phyloP scores from a whole-genome alignment of 2,113 vertebrate species.

The Bambusicola thoracicus region DNA sequence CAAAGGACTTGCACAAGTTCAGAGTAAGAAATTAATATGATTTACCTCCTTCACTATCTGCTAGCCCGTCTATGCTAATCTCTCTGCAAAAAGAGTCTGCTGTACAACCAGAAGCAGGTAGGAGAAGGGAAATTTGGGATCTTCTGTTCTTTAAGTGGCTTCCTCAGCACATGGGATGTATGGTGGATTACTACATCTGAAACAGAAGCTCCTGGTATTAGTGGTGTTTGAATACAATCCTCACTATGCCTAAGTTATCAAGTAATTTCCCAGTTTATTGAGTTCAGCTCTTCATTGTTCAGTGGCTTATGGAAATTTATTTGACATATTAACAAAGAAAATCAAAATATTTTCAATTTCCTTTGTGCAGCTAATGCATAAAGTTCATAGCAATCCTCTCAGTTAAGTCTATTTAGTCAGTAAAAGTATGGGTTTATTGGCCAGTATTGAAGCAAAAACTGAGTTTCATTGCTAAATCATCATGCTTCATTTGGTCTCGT shows the following conservation, averaged over 20 bases:
- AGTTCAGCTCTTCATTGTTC: not conserved
- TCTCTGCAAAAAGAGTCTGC: not conserved
- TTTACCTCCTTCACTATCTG: not conserved
- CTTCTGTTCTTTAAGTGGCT: not conserved
- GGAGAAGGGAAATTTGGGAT: not conserved
- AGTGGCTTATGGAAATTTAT: conserved; percentile 1
- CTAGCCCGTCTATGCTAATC: not conserved
- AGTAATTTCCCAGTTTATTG: not conserved
- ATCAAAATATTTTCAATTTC: conserved; percentile 24
- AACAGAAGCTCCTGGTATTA: not conserved
- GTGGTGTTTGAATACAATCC: not conserved
- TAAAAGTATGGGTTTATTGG: conserved; percentile 26
- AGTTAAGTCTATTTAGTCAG: not conserved
- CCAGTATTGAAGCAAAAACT: not conserved
- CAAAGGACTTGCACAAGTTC: too few relatives aligned
- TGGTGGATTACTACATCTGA: not conserved
- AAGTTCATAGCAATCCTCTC: conserved; percentile 17
- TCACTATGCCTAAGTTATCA: not conserved
- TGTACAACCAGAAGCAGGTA: not conserved
- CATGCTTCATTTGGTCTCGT: not conserved
- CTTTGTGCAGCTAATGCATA: not conserved
- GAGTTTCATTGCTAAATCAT: not conserved
- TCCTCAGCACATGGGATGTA: not conserved
- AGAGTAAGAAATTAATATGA: not conserved
- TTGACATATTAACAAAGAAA: conserved; percentile 3